phyloP scores from a whole-genome alignment of 2,888 invertebrate species.

The Gymnocheta viridis region DNA sequence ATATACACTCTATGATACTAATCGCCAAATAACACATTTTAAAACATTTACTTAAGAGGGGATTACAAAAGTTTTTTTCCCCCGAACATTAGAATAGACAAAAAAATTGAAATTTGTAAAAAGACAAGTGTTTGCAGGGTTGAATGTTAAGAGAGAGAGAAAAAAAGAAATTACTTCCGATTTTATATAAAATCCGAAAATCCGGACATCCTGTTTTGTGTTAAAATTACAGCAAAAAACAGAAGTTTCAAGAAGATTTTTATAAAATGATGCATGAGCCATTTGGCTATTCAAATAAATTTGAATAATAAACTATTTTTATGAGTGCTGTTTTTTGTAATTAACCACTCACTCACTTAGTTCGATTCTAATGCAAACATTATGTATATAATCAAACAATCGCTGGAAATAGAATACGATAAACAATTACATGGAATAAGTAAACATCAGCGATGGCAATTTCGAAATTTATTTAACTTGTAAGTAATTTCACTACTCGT shows the following conservation, averaged over 20 bases:
- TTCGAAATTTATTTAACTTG: too few species aligned
- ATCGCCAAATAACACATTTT: not conserved
- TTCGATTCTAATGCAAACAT: too few species aligned
- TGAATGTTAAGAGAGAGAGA: not conserved
- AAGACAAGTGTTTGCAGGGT: constrained; percentile 15
- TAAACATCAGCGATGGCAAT: too few species aligned
- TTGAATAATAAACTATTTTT: not conserved
- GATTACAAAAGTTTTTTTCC: constrained; percentile 18
- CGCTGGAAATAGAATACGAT: too few species aligned
- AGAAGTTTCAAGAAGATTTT: not conserved
- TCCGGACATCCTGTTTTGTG: constrained; percentile 43
- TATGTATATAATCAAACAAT: too few species aligned
- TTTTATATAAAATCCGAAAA: constrained; percentile 6
- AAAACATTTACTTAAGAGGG: constrained; percentile 12
- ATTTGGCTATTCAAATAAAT: not conserved
- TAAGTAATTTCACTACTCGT: too few species aligned
- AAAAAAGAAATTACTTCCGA: constrained; percentile 37
- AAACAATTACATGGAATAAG: too few species aligned
- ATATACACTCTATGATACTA: constrained; percentile 7
- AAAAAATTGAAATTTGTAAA: not conserved
- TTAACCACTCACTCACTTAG: too few species aligned
- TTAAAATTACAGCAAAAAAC: not conserved
- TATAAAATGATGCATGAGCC: not conserved
- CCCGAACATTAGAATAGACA: constrained; percentile 3
- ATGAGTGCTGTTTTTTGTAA: too few species aligned